Evolutionary conservation across 2,113 vertebrate genomes (phyloP).

Genomic region (Zosterops hypoxanthus): DNA sequence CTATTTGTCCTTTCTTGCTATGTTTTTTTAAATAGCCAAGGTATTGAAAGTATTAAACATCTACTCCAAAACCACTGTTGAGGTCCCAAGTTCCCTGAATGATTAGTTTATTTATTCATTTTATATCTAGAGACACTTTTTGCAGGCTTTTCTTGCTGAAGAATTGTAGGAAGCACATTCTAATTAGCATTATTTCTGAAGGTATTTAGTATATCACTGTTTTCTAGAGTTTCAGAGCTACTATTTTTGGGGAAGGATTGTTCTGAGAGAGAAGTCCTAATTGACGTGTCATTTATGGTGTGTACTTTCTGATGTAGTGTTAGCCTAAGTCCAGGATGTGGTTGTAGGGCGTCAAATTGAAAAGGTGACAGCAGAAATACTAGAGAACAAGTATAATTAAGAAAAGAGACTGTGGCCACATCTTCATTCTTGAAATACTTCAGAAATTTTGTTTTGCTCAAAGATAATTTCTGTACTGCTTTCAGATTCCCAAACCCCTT

Average conservation of each 20-base stretch:
- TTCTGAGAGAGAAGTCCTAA: neutral
- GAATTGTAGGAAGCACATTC: neutral
- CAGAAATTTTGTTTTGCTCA: neutral
- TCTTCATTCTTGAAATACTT: neutral
- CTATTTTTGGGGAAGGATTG: neutral
- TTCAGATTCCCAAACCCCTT: neutral
- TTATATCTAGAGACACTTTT: neutral
- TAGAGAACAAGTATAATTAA: neutral
- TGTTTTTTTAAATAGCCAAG: conserved; percentile 3
- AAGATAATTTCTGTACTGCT: neutral
- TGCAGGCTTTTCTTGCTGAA: neutral
- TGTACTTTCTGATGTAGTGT: neutral
- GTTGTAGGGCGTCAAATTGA: neutral
- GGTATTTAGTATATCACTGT: neutral
- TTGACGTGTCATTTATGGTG: neutral
- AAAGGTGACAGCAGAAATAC: neutral
- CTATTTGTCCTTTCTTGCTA: neutral
- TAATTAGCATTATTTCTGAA: neutral
- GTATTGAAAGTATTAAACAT: neutral
- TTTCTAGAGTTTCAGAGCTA: neutral
- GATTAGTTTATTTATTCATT: neutral
- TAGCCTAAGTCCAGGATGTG: neutral
- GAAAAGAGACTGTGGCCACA: neutral
- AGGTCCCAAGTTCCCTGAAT: neutral
- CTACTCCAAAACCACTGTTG: neutral